Base-by-base conservation (phyloP, 2,113 vertebrate species). In the Danionella cerebrum region DNA sequence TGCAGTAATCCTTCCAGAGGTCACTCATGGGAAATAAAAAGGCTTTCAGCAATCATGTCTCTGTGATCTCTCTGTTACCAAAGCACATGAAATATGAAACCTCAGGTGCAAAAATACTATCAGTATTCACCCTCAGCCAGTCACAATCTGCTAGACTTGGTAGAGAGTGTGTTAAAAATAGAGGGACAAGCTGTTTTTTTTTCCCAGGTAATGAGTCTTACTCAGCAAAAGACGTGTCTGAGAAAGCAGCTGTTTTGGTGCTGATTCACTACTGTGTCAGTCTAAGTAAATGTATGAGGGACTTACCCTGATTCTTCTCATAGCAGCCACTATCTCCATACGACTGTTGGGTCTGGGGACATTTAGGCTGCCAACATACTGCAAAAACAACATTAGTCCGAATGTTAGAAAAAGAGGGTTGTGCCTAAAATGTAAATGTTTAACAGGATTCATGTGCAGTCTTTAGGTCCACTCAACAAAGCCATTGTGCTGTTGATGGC, bases 281-380 rank as follows among this genome's bases (percentile, higher is more conserved):
- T 27, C 4, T 25, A 38, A 16, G 22, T 42, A 60, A 60, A 14
- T 18, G 44, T 25, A 21, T 45, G 16, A 21, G 10, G 10, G 44
- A 87, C 91, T 92, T 73, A 94, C 92, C 89, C 94, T 85, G 72
- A 94, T 95, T 76, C 92, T 90, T 22, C 94, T 90, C 93, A 94
- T 94, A 36, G 92, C 91, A 14, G 93, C 92, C 52, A 96, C 92
- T 0, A 96, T 95, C 84, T 96, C 93, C 91, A 94, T 91, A 0
- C 93, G 91, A 75, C 94, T 96, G 89, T 90, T 95, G 72, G 94
- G 94, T 76, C 93, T 86, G 39, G 91, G 88, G 4, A 94, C 92
- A 1, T 95, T 92, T 57, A 94, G 80, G 67, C 93, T 90, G 1
- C 93, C 94, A 2, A 95, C 91, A 52, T 96, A 94, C 94, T 90